A percentile compares a stretch with the other conserved stretches of the same genome.
Conservation (phyloP, 2,113 vertebrate genomes). For the Serinus canaria region DNA sequence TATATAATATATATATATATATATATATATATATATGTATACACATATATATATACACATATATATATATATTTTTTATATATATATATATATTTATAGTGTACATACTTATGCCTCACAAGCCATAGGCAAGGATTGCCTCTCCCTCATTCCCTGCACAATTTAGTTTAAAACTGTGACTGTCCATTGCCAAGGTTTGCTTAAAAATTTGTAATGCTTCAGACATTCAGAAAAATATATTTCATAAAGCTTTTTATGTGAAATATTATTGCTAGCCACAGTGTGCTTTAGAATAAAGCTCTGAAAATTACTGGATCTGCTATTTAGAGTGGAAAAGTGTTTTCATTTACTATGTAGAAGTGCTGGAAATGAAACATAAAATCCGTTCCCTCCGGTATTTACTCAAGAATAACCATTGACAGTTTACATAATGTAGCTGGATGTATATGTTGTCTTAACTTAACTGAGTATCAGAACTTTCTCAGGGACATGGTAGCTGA, state of each 20-base stretch:
- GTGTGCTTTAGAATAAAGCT: neutral
- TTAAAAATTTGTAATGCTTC: neutral
- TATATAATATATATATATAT: neutral
- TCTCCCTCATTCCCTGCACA: neutral
- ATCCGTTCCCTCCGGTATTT: neutral
- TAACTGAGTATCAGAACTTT: neutral
- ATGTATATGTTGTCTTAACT: neutral
- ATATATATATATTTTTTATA: too few species aligned
- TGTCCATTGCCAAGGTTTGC: neutral
- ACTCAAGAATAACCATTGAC: neutral
- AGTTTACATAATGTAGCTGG: neutral
- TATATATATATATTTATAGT: neutral
- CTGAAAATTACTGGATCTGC: neutral
- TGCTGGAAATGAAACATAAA: neutral
- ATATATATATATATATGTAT: too few species aligned
- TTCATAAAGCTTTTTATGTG: neutral
- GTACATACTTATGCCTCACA: neutral
- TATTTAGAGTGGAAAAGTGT: neutral
- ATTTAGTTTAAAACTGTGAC: neutral
- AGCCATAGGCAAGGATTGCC: neutral
- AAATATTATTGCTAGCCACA: neutral
- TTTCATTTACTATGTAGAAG: neutral
- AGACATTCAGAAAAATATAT: neutral
- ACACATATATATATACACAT: neutral
- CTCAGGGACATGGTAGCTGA: neutral